A percentile compares a stretch with the other conserved stretches of the same genome.
Conservation (phyloP, 1,140 invertebrate genomes). For the Drosophila guanche region DNA sequence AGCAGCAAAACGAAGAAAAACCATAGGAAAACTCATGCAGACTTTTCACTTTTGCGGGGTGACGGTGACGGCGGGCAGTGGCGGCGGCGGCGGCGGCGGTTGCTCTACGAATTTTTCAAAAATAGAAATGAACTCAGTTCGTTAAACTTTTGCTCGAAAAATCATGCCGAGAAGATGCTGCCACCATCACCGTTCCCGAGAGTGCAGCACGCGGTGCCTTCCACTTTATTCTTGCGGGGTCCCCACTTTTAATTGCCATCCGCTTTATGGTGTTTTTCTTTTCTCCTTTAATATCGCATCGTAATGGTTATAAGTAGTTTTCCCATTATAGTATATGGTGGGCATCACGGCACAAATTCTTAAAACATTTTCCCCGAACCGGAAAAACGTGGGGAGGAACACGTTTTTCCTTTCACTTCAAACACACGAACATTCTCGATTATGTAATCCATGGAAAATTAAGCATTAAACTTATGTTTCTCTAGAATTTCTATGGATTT, state of each 20-base stretch:
- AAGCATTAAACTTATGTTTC: conserved; percentile 12
- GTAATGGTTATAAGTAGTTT: conserved; percentile 16
- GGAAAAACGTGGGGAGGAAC: conserved; percentile 67
- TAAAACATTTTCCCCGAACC: conserved; percentile 27
- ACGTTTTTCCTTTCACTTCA: conserved; percentile 54
- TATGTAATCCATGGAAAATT: conserved; percentile 72
- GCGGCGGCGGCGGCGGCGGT: conserved; percentile 21
- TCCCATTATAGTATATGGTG: conserved; percentile 32
- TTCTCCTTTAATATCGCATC: conserved; percentile 42
- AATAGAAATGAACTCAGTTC: conserved; percentile 84
- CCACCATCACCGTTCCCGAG: conserved; percentile 19
- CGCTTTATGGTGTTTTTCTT: conserved; percentile 34
- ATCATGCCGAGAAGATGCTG: conserved; percentile 57
- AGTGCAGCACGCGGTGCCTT: conserved; percentile 43
- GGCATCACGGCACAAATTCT: conserved; percentile 34
- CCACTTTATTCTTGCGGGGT: conserved; percentile 32
- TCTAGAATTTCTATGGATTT: conserved; percentile 10
- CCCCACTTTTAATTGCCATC: conserved; percentile 56
- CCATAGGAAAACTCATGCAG: conserved; percentile 61
- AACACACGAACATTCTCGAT: conserved; percentile 54
- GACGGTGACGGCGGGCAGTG: conserved; percentile 14
- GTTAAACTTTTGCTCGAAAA: conserved; percentile 82
- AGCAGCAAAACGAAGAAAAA: conserved; percentile 20
- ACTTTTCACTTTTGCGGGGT: conserved; percentile 69
- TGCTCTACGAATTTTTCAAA: conserved; percentile 79